Evolutionary conservation across 2,888 invertebrate genomes (phyloP).

Genomic region (Fragum fragum): DNA sequence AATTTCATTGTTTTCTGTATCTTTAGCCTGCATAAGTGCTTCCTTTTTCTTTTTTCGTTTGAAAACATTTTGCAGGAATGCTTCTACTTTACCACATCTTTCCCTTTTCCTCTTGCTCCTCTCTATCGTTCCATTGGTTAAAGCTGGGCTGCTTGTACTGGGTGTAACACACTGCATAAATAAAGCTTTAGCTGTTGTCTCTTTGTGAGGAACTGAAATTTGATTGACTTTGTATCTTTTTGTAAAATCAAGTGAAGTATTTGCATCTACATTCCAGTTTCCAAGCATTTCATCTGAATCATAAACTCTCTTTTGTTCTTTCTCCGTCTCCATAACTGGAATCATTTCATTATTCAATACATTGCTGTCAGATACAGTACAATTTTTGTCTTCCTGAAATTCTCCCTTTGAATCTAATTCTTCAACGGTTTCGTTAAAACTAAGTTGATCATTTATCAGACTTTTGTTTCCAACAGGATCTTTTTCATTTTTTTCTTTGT

Average conservation of each 20-base stretch:
- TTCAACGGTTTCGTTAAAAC: background rate
- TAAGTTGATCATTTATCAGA: too few species aligned
- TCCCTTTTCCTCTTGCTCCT: conserved; percentile 53
- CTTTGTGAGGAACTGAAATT: conserved; percentile 18
- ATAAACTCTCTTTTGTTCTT: background rate
- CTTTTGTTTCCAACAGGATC: too few species aligned
- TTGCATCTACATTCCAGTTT: conserved; percentile 17
- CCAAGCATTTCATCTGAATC: background rate
- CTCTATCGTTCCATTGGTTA: background rate
- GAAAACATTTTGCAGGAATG: conserved; percentile 56
- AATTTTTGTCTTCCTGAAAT: background rate
- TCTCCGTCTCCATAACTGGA: background rate
- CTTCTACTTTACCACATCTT: conserved; percentile 58
- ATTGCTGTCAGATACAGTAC: background rate
- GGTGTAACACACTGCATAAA: conserved; percentile 39
- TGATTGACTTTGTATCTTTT: conserved; percentile 50
- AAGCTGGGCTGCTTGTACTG: background rate
- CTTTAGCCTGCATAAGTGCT: conserved; percentile 4
- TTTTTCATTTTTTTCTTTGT: background rate
- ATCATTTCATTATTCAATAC: background rate
- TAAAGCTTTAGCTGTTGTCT: background rate
- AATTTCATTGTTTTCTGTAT: background rate
- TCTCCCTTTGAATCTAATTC: background rate
- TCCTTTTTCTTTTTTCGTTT: conserved; percentile 50
- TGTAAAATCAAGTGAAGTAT: conserved; percentile 56